Percentiles rank a stretch among this genome's conserved stretches.
phyloP scores from a whole-genome alignment of 2,888 invertebrate species.

The Hypsopygia costalis region DNA sequence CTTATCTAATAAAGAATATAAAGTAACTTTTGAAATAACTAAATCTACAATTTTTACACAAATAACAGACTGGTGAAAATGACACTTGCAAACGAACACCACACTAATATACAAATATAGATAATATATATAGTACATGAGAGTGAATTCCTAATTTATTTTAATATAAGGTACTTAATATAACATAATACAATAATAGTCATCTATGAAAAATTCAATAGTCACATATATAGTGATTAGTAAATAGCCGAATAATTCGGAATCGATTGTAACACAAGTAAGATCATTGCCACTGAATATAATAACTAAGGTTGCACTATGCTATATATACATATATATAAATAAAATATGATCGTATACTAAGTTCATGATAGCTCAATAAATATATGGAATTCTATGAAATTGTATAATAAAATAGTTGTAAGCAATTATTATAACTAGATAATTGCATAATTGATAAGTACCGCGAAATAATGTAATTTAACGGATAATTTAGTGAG shows the following conservation, averaged over 20 bases:
- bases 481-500: constrained; percentile 44
- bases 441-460: constrained; percentile 30
- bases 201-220: constrained; percentile 50
- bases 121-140: constrained; percentile 57
- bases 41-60: constrained; percentile 41
- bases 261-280: constrained; percentile 35
- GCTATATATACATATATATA: constrained; percentile 47
- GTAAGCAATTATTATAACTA: constrained; percentile 50
- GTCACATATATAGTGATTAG: constrained; percentile 39
- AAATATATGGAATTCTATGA: constrained; percentile 57
- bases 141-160: constrained; percentile 64
- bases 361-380: constrained; percentile 72
- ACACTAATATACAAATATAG: constrained; percentile 67
- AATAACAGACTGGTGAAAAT: constrained; percentile 57
- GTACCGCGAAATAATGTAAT: constrained; percentile 51
- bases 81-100: constrained; percentile 76
- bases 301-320: constrained; percentile 60
- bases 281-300: constrained; percentile 46
- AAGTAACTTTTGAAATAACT: too few relatives aligned
- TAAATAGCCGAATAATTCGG: constrained; percentile 25
- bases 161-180: constrained; percentile 52
- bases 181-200: constrained; percentile 68
- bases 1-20: too few relatives aligned
- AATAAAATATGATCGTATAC: constrained; percentile 28
- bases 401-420: constrained; percentile 55